A percentile compares a stretch with the other conserved stretches of the same genome.
These are phyloP conservation scores for Plectropomus leopardus DNA, from an alignment of 2,113 vertebrate genomes.

Conservation along the genomic window DNA sequence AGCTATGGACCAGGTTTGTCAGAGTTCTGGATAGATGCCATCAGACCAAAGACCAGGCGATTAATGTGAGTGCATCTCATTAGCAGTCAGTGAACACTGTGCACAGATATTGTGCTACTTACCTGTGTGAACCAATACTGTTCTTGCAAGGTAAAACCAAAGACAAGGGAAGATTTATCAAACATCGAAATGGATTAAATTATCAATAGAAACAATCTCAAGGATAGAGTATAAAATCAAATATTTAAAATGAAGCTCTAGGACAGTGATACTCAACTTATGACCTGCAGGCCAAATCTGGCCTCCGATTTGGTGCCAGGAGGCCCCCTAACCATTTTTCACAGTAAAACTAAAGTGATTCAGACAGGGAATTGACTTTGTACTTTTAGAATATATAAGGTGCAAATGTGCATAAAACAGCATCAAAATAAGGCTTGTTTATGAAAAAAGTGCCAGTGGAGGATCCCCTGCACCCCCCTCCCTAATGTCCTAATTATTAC, in stretches of 20 bases:
- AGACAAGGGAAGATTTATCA: neutral
- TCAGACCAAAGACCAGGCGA: constrained; percentile 82
- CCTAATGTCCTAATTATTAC: too few relatives aligned
- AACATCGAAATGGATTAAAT: neutral
- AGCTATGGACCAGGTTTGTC: constrained; percentile 61
- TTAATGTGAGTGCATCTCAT: constrained; percentile 85
- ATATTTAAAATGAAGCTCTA: neutral
- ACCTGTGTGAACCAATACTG: neutral
- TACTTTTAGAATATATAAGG: too few relatives aligned
- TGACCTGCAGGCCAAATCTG: too few relatives aligned
- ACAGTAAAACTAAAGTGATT: too few relatives aligned
- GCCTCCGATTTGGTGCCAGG: too few relatives aligned
- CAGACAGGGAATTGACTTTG: too few relatives aligned
- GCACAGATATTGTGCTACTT: neutral
- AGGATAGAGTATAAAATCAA: neutral
- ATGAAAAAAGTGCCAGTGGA: too few relatives aligned
- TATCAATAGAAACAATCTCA: neutral
- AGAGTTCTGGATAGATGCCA: constrained; percentile 88
- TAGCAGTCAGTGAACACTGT: neutral
- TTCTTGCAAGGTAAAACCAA: neutral
- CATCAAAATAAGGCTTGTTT: too few relatives aligned
- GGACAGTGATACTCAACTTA: too few relatives aligned
- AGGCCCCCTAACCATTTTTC: too few relatives aligned
- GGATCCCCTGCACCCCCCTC: too few relatives aligned
- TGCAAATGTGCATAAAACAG: too few relatives aligned